phyloP scores from a whole-genome alignment of 2,888 invertebrate genomes.

The Eucera pruinosa region DNA sequence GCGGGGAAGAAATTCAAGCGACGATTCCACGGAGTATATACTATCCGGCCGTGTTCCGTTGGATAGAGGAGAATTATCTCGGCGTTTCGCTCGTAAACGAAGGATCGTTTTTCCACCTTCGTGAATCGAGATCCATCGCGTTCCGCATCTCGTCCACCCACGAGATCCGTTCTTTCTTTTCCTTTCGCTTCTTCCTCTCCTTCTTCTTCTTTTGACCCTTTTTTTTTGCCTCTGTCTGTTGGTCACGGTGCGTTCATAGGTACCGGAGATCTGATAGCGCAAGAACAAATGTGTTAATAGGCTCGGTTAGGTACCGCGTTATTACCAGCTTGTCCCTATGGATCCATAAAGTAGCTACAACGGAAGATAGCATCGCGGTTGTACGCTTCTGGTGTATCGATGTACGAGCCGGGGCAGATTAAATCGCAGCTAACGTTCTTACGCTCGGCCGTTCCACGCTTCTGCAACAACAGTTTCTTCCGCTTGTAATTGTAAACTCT shows the following conservation, averaged over 20 bases:
- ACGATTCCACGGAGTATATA: not conserved
- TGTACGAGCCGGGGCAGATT: conserved; percentile 36
- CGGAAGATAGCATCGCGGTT: conserved; percentile 46
- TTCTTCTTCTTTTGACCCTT: not conserved
- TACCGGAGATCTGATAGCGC: conserved; percentile 65
- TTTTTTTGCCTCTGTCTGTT: not conserved
- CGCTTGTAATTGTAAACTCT: conserved; percentile 37
- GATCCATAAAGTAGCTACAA: conserved; percentile 56
- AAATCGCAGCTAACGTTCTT: conserved; percentile 43
- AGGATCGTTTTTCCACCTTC: conserved; percentile 48
- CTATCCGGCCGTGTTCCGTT: too few relatives aligned
- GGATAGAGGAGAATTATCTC: conserved; percentile 31
- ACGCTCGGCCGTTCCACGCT: conserved; percentile 15
- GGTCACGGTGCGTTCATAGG: conserved; percentile 38
- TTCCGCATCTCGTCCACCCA: conserved; percentile 61
- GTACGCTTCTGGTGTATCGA: conserved; percentile 53
- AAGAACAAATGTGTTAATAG: conserved; percentile 76
- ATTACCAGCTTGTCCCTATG: conserved; percentile 65
- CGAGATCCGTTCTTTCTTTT: conserved; percentile 29
- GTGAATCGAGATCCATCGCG: conserved; percentile 50
- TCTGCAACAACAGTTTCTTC: conserved; percentile 9
- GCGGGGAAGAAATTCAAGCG: conserved; percentile 10
- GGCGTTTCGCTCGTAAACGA: conserved; percentile 43
- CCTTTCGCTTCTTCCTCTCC: not conserved
- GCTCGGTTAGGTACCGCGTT: conserved; percentile 63